Base-by-base conservation (phyloP, 2,113 vertebrate genomes). In the Perccottus glenii region DNA sequence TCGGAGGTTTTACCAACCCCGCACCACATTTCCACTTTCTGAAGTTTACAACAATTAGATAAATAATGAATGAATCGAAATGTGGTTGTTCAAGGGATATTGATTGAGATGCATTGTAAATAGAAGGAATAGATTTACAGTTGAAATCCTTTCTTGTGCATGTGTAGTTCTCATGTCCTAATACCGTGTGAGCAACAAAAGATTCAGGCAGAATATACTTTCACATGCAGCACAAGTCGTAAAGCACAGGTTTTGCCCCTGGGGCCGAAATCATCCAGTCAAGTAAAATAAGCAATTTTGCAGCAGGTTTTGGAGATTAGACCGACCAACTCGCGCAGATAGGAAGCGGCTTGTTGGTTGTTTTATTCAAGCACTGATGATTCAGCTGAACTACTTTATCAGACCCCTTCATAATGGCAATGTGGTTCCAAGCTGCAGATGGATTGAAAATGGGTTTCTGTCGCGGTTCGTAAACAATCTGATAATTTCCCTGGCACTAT, bases 231-330 rank as follows among this genome's bases (percentile, higher is more conserved):
- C 60, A 50, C 51, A 47, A 38, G 38, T 5, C 55, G 5, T 43
- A 11, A 64, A 71, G 68, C 57, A 52, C 52, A 51, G 43, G 56
- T 68, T 76, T 57, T 40, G 61, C 70, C 63, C 64, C 9, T 9
- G 60, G 70, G 70, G 64, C 43, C 44, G 70, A 77, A n/a, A 81
- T 86, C 73, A 73, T 64, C 62, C 62, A 77, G 69, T 82, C 74
- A 79, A 79, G 77, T 72, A 77, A 82, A 88, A 86, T 83, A 84
- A 81, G 79, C 62, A 75, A 83, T 81, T 75, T 81, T 75, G 81
- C 10, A 3, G 66, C 47, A 5, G 48, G 75, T 75, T n/a, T 66
- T 69, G 27, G 61, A 82, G 77, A 84, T 86, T 77, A 88, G 36
- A 73, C 78, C 8, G 63, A 68, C 72, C 27, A 15, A 27, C 33